phyloP scores from a whole-genome alignment of 2,888 invertebrate genomes.

The Unio pictorum region DNA sequence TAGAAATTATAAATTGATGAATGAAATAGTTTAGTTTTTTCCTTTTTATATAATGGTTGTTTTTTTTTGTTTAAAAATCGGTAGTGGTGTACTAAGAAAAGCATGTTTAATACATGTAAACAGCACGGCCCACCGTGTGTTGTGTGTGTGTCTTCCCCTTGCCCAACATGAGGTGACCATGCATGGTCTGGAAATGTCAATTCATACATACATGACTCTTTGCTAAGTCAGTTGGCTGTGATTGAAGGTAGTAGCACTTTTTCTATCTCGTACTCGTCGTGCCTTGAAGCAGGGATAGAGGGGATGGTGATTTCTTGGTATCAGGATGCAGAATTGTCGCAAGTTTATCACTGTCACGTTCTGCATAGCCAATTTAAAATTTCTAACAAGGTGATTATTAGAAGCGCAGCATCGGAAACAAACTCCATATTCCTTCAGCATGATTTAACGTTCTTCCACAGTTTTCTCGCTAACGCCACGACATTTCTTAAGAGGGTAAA shows the following conservation, averaged over 20 bases:
- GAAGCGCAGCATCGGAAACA: slow-evolving; percentile 3
- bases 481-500: neutral
- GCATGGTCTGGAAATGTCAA: too few relatives aligned
- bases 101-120: too few relatives aligned
- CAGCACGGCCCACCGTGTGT: too few relatives aligned
- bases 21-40: too few relatives aligned
- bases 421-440: slow-evolving; percentile 1
- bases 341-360: slow-evolving; percentile 1
- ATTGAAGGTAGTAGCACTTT: neutral
- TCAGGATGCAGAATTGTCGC: neutral
- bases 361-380: neutral
- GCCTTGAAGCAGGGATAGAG: neutral
- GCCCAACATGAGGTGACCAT: too few relatives aligned
- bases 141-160: too few relatives aligned
- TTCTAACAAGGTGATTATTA: neutral
- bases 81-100: too few relatives aligned
- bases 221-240: slow-evolving; percentile 3
- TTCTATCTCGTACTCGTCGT: slow-evolving; percentile 10
- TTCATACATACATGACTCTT: neutral
- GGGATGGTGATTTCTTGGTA: neutral
- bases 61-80: too few relatives aligned
- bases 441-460: neutral
- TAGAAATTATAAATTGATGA: too few relatives aligned
- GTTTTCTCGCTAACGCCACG: slow-evolving; percentile 5
- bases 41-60: too few relatives aligned